Conservation (phyloP, 2,797 vertebrate species). For the Sebastes umbrosus region DNA sequence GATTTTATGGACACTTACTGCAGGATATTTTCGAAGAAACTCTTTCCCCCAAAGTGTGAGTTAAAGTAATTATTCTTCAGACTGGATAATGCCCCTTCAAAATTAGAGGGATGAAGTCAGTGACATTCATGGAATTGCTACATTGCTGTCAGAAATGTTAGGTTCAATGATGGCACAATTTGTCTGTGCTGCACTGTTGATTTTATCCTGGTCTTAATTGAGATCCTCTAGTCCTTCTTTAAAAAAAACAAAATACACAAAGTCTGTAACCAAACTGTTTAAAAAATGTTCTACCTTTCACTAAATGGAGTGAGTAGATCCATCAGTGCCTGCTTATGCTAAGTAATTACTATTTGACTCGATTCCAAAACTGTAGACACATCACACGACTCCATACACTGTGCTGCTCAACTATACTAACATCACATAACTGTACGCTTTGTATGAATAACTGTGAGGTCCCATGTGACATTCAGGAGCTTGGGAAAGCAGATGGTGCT, state of each 20-base stretch:
- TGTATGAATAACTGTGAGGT: conserved; percentile 26
- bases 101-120: neutral
- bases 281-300: neutral
- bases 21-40: neutral
- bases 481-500: conserved; percentile 41
- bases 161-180: neutral
- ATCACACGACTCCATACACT: neutral
- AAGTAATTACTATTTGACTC: neutral
- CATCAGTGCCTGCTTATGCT: neutral
- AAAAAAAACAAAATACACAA: neutral
- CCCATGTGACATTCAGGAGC: conserved; percentile 13
- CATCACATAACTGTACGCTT: conserved; percentile 29
- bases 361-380: neutral
- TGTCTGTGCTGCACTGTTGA: neutral
- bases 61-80: neutral
- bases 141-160: neutral
- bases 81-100: neutral
- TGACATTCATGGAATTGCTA: neutral
- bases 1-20: neutral
- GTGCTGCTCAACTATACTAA: conserved; percentile 22
- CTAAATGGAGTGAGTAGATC: neutral
- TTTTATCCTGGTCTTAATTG: neutral
- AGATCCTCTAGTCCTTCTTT: neutral
- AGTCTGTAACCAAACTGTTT: neutral
- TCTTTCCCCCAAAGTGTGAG: neutral